Base-by-base conservation (phyloP, 2,888 invertebrate genomes). In the Orthosia cruda region DNA sequence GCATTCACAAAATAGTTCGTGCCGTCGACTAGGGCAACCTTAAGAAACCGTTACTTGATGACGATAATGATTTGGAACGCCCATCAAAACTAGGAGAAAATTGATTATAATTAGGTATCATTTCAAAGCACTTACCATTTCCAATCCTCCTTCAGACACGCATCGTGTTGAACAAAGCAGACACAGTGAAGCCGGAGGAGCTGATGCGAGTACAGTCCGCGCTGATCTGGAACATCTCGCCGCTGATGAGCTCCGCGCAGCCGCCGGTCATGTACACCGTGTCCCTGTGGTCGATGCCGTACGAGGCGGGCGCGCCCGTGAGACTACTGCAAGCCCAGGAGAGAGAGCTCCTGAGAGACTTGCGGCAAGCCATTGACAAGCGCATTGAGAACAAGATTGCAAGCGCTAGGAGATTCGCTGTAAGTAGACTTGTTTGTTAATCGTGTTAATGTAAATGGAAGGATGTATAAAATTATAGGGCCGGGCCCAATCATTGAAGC, bases 171-270 rank as follows among this genome's bases (percentile, higher is more conserved):
- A 99, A 99, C 97, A 99, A 99, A 96, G 99, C 99, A 47, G 99
- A 99, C 94, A 98, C 98, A 85, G 98, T 99, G 59, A 98, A 98
- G 91, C 98, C 99, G 0, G 99, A 99, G 92, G 99, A 99, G 94
- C 95, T 99, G 85, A 98, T 99, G 98, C 97, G 99, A 86, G 99
- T 99, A 4, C 99, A 99, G 94, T 98, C 99, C 87, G 99, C 99
- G 16, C 97, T 99, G 69, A 99, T 99, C 90, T 99, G 99, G 99
- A 99, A 99, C 94, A 98, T 99, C 89, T 99, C 99, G n/a, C 99
- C 99, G 9, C 96, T 99, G 89, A 99, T 99, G 98, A 99, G 99
- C 81, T 99, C 99, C 63, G 98, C 99, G 63, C 99, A 99, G 93
- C 99, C 99, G 9, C 99, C 99, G 32, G 97, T 98, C 70, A 98